Percentiles rank a stretch among this genome's conserved stretches.
Conservation (phyloP, 2,888 invertebrate species). For the Spilosoma lubricipeda region DNA sequence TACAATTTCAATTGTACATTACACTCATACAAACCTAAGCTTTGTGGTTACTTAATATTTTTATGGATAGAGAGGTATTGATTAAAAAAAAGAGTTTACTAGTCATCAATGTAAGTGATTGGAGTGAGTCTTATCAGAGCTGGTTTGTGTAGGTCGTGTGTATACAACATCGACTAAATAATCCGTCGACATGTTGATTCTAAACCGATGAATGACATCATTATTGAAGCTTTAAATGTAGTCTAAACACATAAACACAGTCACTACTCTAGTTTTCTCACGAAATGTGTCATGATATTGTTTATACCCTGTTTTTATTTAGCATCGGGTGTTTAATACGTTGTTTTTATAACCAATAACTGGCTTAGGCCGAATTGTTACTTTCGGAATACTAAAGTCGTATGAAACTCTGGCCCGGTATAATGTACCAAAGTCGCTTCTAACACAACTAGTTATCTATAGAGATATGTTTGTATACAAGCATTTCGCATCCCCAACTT, state of each 20-base stretch:
- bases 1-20: no score
- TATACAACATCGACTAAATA: slow-evolving; percentile 31
- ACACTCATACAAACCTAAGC: no score
- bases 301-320: background rate
- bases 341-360: background rate
- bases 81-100: slow-evolving; percentile 16
- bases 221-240: slow-evolving; percentile 22
- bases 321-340: background rate
- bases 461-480: no score
- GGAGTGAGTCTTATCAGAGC: slow-evolving; percentile 27
- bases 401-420: background rate
- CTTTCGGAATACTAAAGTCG: background rate
- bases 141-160: slow-evolving; percentile 25
- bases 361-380: background rate
- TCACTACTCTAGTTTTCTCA: slow-evolving; percentile 9
- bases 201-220: slow-evolving; percentile 22
- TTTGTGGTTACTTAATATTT: background rate
- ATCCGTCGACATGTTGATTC: slow-evolving; percentile 18
- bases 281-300: background rate
- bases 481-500: no score
- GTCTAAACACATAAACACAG: slow-evolving; percentile 14
- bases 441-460: background rate
- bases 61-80: slow-evolving; percentile 6
- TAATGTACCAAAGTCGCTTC: background rate
- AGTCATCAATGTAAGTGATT: slow-evolving; percentile 36